Evolutionary conservation across 2,888 invertebrate genomes (phyloP).

Genomic region (Quadroppia sp.): DNA sequence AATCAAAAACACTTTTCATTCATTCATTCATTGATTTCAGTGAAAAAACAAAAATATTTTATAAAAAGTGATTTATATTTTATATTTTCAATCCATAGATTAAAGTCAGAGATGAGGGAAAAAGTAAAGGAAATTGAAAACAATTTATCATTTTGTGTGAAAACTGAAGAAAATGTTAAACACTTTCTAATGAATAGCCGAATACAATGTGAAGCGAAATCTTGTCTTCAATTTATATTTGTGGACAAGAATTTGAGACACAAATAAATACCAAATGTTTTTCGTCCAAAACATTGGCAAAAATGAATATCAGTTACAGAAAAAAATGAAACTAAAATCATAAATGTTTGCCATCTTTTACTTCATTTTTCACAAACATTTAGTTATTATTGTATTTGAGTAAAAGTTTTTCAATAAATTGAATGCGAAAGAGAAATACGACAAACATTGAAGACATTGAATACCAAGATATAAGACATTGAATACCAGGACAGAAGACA

Average conservation of each 20-base stretch:
- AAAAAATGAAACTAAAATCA: too few relatives aligned
- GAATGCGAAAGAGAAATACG: background rate
- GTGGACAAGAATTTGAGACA: background rate
- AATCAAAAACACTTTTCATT: background rate
- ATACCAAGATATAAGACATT: background rate
- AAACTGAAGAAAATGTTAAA: background rate
- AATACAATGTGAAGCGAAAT: background rate
- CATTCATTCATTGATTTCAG: too few relatives aligned
- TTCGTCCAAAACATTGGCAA: too few relatives aligned
- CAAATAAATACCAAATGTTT: background rate
- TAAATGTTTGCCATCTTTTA: too few relatives aligned
- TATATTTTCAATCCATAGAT: background rate
- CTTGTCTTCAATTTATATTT: slow-evolving; percentile 10
- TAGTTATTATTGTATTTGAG: background rate
- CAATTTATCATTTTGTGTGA: background rate
- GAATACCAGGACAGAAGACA: background rate
- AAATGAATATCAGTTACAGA: background rate
- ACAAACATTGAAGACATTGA: background rate
- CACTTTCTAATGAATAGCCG: slow-evolving; percentile 3
- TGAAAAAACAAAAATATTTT: background rate
- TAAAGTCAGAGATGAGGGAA: background rate
- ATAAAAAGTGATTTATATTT: slow-evolving; percentile 11
- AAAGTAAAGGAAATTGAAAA: background rate
- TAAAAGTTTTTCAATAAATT: background rate
- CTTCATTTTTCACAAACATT: background rate